phyloP scores from a whole-genome alignment of 2,888 invertebrate species.

The Drosophila birchii region DNA sequence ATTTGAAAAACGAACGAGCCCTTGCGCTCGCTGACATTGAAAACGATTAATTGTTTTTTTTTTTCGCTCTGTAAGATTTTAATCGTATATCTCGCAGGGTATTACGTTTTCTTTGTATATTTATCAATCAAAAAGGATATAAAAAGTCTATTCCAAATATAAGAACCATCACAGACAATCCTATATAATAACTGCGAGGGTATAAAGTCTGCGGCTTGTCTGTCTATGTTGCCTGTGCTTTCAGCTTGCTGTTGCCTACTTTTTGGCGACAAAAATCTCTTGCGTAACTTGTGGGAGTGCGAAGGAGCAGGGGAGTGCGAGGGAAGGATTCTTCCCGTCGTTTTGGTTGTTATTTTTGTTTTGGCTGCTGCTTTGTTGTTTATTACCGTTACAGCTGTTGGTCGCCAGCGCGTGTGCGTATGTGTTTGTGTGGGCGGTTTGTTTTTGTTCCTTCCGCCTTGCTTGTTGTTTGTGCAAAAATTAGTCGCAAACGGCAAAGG shows the following conservation, averaged over 20 bases:
- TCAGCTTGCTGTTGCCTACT: slow-evolving; percentile 34
- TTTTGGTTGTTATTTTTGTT: slow-evolving; percentile 39
- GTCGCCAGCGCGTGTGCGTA: slow-evolving; percentile 19
- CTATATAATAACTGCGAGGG: no score
- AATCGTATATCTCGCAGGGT: no score
- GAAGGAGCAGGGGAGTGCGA: not conserved
- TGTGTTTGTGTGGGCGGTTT: slow-evolving; percentile 45
- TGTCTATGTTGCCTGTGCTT: not conserved
- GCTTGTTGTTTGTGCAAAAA: slow-evolving; percentile 67
- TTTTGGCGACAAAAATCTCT: slow-evolving; percentile 72
- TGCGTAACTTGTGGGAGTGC: slow-evolving; percentile 58
- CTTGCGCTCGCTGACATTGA: no score
- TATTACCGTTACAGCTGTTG: slow-evolving; percentile 75
- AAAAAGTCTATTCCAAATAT: no score
- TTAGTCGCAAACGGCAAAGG: slow-evolving; percentile 58
- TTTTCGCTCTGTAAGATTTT: no score
- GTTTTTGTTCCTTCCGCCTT: slow-evolving; percentile 28
- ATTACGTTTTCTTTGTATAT: no score
- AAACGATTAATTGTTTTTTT: no score
- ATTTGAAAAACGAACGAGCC: no score
- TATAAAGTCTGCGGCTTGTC: not conserved
- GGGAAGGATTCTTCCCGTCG: slow-evolving; percentile 22
- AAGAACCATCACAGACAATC: no score
- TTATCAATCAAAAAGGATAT: no score
- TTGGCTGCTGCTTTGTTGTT: slow-evolving; percentile 63